A percentile compares a stretch with the other conserved stretches of the same genome.
phyloP scores from a whole-genome alignment of 2,797 vertebrate genomes.

The Semotilus atromaculatus region DNA sequence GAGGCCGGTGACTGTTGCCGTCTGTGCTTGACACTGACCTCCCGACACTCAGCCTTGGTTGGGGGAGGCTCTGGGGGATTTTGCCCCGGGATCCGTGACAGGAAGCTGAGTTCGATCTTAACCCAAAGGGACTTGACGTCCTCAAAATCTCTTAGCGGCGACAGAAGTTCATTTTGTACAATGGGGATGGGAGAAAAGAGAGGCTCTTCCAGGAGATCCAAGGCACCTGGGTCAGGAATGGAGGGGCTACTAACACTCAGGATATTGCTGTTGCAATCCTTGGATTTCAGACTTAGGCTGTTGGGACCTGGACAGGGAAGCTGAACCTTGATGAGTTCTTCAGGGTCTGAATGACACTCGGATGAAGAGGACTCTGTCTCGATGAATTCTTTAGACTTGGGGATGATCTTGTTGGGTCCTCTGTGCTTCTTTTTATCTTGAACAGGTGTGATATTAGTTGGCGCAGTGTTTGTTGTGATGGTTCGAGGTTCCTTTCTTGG shows the following conservation, averaged over 20 bases:
- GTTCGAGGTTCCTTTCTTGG: conserved; percentile 93
- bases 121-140: conserved; percentile 93
- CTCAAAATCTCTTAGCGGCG: conserved; percentile 86
- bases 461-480: conserved; percentile 65
- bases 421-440: conserved; percentile 92
- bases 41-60: conserved; percentile 80
- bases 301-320: conserved; percentile 71
- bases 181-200: conserved; percentile 79
- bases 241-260: conserved; percentile 85
- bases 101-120: conserved; percentile 91
- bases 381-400: conserved; percentile 95
- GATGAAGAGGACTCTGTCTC: conserved; percentile 95
- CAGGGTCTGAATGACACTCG: conserved; percentile 92
- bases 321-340: conserved; percentile 85
- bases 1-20: conserved; percentile 76
- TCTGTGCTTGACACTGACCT: conserved; percentile 83
- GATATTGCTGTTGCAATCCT: conserved; percentile 80
- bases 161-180: conserved; percentile 83
- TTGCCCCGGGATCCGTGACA: conserved; percentile 88
- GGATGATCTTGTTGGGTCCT: conserved; percentile 89
- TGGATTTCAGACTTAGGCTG: conserved; percentile 73
- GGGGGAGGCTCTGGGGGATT: conserved; percentile 71
- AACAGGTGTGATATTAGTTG: conserved; percentile 61
- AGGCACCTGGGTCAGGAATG: conserved; percentile 82
- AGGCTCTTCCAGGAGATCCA: conserved; percentile 78